A percentile compares a stretch with the other conserved stretches of the same genome.
Evolutionary conservation across 1,140 invertebrate species (phyloP).

Genomic region (Tribolium madens): DNA sequence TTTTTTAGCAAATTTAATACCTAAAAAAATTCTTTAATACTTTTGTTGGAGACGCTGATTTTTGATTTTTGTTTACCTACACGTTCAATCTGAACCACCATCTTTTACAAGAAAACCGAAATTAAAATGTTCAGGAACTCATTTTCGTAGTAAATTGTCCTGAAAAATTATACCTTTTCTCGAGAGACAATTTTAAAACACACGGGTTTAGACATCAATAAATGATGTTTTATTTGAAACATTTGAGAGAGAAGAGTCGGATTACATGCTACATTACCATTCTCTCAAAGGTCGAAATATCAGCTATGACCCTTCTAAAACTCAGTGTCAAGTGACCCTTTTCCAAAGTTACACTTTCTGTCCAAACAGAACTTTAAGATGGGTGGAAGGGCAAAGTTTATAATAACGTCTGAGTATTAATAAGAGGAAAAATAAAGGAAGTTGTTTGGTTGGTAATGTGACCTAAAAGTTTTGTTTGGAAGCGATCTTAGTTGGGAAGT

Average conservation of each 20-base stretch:
- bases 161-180: neutral
- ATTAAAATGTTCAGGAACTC: neutral
- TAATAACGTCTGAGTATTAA: neutral
- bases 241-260: slow-evolving; percentile 7
- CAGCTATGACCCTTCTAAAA: neutral
- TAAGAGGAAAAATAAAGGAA: neutral
- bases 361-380: neutral
- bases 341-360: neutral
- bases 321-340: neutral
- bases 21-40: too few relatives aligned
- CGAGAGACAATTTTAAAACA: neutral
- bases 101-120: neutral
- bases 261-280: slow-evolving; percentile 22
- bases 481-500: neutral
- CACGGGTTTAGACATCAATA: neutral
- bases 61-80: slow-evolving; percentile 9
- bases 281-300: neutral
- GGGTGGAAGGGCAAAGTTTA: neutral
- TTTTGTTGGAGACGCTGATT: neutral
- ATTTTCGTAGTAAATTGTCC: neutral
- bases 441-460: neutral
- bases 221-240: slow-evolving; percentile 12
- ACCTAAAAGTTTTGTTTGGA: neutral
- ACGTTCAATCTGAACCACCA: neutral
- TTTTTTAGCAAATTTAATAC: too few relatives aligned